Conservation (phyloP, 2,888 invertebrate species). For the Caenorhabditis afra region DNA sequence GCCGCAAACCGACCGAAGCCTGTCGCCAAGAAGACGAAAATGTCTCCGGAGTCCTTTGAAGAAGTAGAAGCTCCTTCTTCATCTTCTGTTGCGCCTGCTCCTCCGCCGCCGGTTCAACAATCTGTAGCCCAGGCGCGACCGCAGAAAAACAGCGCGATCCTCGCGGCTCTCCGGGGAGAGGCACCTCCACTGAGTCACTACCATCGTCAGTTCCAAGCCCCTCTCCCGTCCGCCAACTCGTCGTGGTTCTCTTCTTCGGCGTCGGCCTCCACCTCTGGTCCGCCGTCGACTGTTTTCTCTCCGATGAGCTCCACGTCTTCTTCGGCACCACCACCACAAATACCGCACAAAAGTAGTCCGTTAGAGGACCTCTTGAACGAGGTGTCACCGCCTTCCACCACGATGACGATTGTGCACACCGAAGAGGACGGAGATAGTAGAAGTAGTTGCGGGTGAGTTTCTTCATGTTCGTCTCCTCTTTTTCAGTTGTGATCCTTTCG, state of each 20-base stretch:
- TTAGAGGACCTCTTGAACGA: conserved; percentile 7
- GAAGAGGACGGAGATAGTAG: conserved; percentile 47
- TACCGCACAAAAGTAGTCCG: conserved; percentile 25
- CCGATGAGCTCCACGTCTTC: conserved; percentile 26
- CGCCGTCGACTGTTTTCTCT: conserved; percentile 12
- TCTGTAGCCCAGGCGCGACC: background rate
- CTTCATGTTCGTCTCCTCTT: background rate
- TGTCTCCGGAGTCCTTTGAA: background rate
- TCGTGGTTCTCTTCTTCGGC: no score
- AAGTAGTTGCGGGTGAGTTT: conserved; percentile 46
- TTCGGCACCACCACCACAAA: background rate
- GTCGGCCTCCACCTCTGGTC: no score
- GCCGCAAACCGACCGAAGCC: background rate
- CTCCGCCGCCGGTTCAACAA: no score
- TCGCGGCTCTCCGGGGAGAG: conserved; percentile 15
- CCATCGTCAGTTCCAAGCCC: background rate
- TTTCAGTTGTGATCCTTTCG: background rate
- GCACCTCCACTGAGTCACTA: background rate
- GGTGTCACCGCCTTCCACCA: no score
- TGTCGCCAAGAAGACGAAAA: conserved; percentile 2
- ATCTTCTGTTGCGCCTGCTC: no score
- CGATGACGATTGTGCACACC: conserved; percentile 19
- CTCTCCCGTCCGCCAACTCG: no score
- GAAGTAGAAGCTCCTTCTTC: no score
- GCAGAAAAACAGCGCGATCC: conserved; percentile 31